These are phyloP conservation scores for Aethes cnicana DNA, from an alignment of 2,888 invertebrate species.

Conservation along the genomic window DNA sequence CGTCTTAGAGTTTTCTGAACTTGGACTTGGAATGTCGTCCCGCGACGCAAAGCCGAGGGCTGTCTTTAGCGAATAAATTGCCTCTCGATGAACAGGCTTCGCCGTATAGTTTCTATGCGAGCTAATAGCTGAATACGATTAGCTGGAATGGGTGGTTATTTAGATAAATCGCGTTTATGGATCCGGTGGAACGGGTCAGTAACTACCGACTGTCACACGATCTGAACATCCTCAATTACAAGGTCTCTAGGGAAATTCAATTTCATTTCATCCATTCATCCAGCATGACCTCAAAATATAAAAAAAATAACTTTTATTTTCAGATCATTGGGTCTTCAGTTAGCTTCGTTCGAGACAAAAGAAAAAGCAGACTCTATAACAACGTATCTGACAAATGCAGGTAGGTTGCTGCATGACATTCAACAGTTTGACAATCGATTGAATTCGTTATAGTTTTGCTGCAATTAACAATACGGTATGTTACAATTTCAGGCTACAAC, in stretches of 20 bases:
- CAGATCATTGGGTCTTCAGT: constrained; percentile 90
- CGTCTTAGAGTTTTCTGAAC: constrained; percentile 65
- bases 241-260: constrained; percentile 21
- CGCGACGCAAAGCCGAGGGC: constrained; percentile 61
- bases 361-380: constrained; percentile 94
- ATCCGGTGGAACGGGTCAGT: constrained; percentile 47
- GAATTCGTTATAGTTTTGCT: neutral
- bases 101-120: constrained; percentile 50
- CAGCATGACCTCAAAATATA: too few species aligned
- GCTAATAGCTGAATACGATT: constrained; percentile 68
- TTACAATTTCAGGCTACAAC: constrained; percentile 82
- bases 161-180: constrained; percentile 60
- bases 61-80: constrained; percentile 76
- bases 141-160: constrained; percentile 53
- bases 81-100: constrained; percentile 65
- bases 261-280: constrained; percentile 8
- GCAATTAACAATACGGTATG: neutral
- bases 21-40: constrained; percentile 67
- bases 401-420: constrained; percentile 55
- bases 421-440: neutral
- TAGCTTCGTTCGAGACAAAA: constrained; percentile 92
- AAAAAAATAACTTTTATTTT: constrained; percentile 37
- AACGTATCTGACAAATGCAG: constrained; percentile 91
- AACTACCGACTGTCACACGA: constrained; percentile 34
- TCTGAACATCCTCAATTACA: constrained; percentile 28